These are phyloP conservation scores for Caenorhabditis sp. DNA, from an alignment of 2,888 invertebrate species.

Conservation along the genomic window DNA sequence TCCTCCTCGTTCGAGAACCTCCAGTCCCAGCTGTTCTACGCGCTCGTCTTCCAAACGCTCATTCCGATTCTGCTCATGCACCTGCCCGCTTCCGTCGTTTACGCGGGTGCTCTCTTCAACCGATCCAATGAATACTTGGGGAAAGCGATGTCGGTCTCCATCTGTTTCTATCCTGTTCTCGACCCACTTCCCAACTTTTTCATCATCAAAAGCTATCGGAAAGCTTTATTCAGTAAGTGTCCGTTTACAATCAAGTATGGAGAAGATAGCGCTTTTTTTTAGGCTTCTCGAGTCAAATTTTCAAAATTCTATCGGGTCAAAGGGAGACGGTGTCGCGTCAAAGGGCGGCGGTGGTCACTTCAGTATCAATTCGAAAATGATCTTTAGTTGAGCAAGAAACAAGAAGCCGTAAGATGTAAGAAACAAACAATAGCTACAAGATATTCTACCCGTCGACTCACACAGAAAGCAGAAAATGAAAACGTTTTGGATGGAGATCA, in stretches of 20 bases:
- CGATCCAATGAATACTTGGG: conserved; percentile 1
- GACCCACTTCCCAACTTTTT: conserved; percentile 30
- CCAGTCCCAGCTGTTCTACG: conserved; percentile 32
- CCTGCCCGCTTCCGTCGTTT: conserved; percentile 13
- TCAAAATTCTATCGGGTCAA: no score
- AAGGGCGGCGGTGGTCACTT: no score
- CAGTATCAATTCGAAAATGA: no score
- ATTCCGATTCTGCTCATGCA: conserved; percentile 42
- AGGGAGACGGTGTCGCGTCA: no score
- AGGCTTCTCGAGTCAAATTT: neutral
- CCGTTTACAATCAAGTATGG: neutral
- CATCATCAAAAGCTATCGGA: conserved; percentile 27
- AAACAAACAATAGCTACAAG: no score
- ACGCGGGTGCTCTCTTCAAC: conserved; percentile 10
- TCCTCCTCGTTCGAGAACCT: conserved; percentile 13
- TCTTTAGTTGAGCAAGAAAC: no score
- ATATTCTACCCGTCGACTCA: no score
- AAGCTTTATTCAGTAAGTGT: neutral
- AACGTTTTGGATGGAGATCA: no score
- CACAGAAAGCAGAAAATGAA: neutral
- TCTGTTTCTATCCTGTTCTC: conserved; percentile 18
- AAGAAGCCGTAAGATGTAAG: no score
- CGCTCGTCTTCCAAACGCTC: conserved; percentile 21
- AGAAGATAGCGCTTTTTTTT: neutral
- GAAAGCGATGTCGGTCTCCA: neutral